These are phyloP conservation scores for Corticium candelabrum DNA, from an alignment of 37 sponge, comb jelly and placozoan species.

Conservation along the genomic window DNA sequence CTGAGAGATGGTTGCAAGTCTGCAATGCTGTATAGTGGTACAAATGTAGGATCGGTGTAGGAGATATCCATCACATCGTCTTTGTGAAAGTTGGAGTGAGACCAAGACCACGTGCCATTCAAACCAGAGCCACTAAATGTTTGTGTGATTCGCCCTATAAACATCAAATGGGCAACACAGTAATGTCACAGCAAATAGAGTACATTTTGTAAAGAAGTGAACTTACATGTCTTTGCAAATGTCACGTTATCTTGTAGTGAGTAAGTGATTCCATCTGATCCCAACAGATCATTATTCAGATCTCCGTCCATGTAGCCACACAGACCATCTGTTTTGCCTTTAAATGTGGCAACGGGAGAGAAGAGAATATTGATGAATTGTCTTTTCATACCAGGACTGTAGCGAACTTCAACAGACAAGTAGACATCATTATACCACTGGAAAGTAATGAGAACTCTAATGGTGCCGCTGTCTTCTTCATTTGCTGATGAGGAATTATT, in stretches of 20 bases:
- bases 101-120: slow-evolving; percentile 1
- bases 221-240: not conserved
- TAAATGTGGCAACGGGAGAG: not conserved
- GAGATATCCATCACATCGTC: not conserved
- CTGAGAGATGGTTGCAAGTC: not conserved
- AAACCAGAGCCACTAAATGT: not conserved
- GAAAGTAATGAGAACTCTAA: not conserved
- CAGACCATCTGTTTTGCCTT: not conserved
- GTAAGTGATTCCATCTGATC: not conserved
- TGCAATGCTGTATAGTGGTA: not conserved
- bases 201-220: not conserved
- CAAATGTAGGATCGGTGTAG: not conserved
- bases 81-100: not conserved
- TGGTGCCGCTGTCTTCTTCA: too few species aligned
- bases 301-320: not conserved
- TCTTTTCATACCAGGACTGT: not conserved
- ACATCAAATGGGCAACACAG: not conserved
- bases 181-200: too few species aligned
- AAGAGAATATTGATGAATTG: slow-evolving; percentile 1
- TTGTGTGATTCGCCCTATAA: not conserved
- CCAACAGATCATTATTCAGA: not conserved
- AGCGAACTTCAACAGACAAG: not conserved
- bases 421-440: not conserved
- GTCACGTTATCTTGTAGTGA: not conserved
- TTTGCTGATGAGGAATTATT: too few species aligned